Conservation (phyloP, 2,113 vertebrate genomes). For the Perca schrenkii region DNA sequence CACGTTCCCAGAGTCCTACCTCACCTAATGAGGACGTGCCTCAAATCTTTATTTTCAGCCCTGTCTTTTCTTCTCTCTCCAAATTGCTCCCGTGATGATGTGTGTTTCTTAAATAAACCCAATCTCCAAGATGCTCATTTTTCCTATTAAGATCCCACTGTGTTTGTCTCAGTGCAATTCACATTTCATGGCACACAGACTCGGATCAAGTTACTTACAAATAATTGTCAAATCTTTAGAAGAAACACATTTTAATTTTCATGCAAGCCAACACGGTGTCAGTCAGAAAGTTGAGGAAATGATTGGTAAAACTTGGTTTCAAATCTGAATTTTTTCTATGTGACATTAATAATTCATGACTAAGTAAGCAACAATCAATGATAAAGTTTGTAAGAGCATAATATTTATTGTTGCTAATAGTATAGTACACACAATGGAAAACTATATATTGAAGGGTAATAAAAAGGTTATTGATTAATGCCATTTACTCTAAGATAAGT, state of each 20-base stretch:
- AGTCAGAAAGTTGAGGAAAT: constrained; percentile 13
- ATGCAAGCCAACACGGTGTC: neutral
- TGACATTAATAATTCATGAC: neutral
- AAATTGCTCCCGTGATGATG: constrained; percentile 49
- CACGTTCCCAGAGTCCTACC: constrained; percentile 59
- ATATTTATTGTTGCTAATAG: neutral
- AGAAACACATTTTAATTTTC: constrained; percentile 2
- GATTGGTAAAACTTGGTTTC: neutral
- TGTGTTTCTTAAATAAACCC: constrained; percentile 46
- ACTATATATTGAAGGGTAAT: too few relatives aligned
- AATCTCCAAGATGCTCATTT: constrained; percentile 44
- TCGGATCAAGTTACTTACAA: constrained; percentile 31
- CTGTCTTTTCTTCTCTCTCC: constrained; percentile 44
- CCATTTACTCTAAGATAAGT: neutral
- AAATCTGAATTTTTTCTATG: neutral
- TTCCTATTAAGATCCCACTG: constrained; percentile 23
- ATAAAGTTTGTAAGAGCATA: neutral
- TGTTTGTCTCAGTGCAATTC: constrained; percentile 12
- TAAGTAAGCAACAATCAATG: neutral
- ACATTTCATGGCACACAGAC: constrained; percentile 17
- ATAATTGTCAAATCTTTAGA: constrained; percentile 26
- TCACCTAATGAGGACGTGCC: constrained; percentile 62
- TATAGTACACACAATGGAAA: neutral
- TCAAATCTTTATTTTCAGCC: constrained; percentile 51
- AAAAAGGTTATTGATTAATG: neutral